Evolutionary conservation across 2,888 invertebrate genomes (phyloP).

Genomic region (Taphrorychus bicolor): DNA sequence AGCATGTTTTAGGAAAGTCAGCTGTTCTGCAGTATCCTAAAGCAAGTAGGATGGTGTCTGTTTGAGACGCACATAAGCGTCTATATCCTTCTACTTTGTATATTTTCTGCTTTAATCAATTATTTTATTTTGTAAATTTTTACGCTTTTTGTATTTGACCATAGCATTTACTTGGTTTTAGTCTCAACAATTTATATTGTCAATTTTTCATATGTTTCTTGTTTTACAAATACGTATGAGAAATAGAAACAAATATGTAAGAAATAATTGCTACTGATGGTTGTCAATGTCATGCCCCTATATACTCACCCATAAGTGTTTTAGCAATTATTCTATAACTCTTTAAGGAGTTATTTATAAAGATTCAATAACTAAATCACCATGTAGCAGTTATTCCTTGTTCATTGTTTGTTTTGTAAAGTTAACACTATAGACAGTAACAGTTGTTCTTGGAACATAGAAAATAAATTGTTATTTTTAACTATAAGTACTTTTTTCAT

Average conservation of each 20-base stretch:
- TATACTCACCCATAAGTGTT: not conserved
- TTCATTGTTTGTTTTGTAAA: conserved; percentile 16
- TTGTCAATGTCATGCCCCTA: too few species aligned
- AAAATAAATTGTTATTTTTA: conserved; percentile 51
- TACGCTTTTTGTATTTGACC: conserved; percentile 21
- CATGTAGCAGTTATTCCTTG: not conserved
- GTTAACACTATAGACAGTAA: conserved; percentile 46
- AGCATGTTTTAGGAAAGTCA: not conserved
- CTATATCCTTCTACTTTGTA: conserved; percentile 15
- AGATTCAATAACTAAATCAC: too few species aligned
- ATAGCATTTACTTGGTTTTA: conserved; percentile 23
- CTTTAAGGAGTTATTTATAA: too few species aligned
- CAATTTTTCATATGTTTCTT: conserved; percentile 26
- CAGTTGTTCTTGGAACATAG: conserved; percentile 48
- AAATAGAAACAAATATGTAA: not conserved
- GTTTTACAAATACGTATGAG: not conserved
- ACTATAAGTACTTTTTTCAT: not conserved
- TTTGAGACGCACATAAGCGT: not conserved
- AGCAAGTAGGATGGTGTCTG: not conserved
- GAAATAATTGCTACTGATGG: conserved; percentile 15
- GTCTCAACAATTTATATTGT: conserved; percentile 22
- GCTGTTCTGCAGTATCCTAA: not conserved
- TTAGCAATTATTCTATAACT: conserved; percentile 25
- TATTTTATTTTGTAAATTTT: conserved; percentile 33
- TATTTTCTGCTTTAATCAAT: conserved; percentile 30